Conservation (phyloP, 2,797 vertebrate species). For the Muscicapa striata region DNA sequence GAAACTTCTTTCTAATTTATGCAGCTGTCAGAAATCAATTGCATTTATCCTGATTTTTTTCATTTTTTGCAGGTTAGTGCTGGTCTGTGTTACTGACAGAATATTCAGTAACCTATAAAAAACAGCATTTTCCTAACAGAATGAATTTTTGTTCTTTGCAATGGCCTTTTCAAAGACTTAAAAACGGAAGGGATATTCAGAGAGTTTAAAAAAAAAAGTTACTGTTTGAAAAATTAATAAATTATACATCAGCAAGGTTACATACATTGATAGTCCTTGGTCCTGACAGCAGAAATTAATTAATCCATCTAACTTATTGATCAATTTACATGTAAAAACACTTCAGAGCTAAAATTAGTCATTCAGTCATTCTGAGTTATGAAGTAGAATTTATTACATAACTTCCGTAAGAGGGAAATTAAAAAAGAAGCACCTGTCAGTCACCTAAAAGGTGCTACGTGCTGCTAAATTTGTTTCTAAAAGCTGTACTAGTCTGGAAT, state of each 20-base stretch:
- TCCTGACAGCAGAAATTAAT: constrained; percentile 75
- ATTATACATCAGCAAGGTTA: neutral
- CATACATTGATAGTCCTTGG: constrained; percentile 55
- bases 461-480: neutral
- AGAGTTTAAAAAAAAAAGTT: neutral
- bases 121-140: neutral
- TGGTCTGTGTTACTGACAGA: neutral
- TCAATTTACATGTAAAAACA: constrained; percentile 75
- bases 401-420: neutral
- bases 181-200: neutral
- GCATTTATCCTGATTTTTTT: neutral
- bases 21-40: neutral
- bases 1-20: neutral
- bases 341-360: constrained; percentile 53
- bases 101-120: neutral
- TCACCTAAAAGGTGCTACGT: neutral
- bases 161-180: neutral
- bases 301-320: constrained; percentile 79
- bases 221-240: constrained; percentile 2
- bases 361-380: constrained; percentile 34
- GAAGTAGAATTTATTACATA: constrained; percentile 22
- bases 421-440: neutral
- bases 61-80: neutral
- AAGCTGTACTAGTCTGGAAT: neutral
- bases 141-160: neutral